Conservation (phyloP, 2,888 invertebrate genomes). For the Tinea trinotella region DNA sequence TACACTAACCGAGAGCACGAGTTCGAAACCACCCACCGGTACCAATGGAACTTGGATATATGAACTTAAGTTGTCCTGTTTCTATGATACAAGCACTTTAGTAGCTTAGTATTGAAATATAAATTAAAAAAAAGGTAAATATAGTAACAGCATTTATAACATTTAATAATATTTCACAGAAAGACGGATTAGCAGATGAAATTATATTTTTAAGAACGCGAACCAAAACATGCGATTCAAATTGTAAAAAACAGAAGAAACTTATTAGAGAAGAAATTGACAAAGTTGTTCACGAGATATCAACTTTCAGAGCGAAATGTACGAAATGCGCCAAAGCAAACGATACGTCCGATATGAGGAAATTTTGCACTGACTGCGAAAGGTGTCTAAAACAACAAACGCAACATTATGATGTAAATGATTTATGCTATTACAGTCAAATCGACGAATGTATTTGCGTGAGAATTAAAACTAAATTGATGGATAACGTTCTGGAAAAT, state of each 20-base stretch:
- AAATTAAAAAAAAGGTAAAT: no score
- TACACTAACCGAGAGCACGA: no score
- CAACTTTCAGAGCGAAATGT: slow-evolving; percentile 34
- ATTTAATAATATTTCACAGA: slow-evolving; percentile 33
- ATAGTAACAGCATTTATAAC: no score
- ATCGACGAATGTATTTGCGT: slow-evolving; percentile 47
- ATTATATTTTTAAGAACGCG: slow-evolving; percentile 38
- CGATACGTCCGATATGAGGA: slow-evolving; percentile 43
- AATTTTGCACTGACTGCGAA: slow-evolving; percentile 51
- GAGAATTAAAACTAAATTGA: slow-evolving; percentile 45
- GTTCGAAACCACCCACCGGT: no score
- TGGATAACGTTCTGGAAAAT: slow-evolving; percentile 59
- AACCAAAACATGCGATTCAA: slow-evolving; percentile 40
- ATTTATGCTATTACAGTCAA: slow-evolving; percentile 37
- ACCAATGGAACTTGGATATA: no score
- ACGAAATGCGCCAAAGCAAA: slow-evolving; percentile 40
- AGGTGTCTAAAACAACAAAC: slow-evolving; percentile 38
- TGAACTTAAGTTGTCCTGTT: no score
- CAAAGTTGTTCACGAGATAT: slow-evolving; percentile 36
- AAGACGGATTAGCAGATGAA: slow-evolving; percentile 40
- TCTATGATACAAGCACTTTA: no score
- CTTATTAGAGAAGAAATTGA: slow-evolving; percentile 37
- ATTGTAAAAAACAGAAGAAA: slow-evolving; percentile 41
- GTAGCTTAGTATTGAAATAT: no score
- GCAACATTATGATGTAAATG: slow-evolving; percentile 36